These are phyloP conservation scores for Plecturocebus donacophilus DNA, from an alignment of 2,113 vertebrate species.

Conservation along the genomic window DNA sequence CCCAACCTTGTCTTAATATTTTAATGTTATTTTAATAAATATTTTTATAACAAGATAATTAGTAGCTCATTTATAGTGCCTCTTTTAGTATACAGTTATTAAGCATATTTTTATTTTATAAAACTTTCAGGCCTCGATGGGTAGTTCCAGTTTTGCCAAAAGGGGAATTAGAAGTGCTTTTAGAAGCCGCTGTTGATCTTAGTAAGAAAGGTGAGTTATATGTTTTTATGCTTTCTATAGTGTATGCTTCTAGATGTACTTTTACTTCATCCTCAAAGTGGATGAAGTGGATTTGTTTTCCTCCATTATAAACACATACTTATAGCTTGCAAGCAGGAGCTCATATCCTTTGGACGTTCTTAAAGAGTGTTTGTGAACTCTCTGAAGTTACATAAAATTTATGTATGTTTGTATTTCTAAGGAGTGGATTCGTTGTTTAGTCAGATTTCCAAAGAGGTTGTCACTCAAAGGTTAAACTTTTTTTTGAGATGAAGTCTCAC, in stretches of 20 bases:
- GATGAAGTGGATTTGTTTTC: not conserved
- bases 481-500: not conserved
- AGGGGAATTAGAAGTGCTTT: constrained; percentile 99
- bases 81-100: constrained; percentile 13
- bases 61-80: constrained; percentile 36
- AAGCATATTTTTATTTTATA: constrained; percentile 62
- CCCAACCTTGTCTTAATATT: not conserved
- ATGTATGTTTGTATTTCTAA: not conserved
- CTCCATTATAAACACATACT: not conserved
- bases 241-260: not conserved
- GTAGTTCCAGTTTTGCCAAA: constrained; percentile 99
- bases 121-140: constrained; percentile 94
- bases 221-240: not conserved
- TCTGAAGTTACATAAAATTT: not conserved
- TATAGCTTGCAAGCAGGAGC: not conserved
- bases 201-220: constrained; percentile 96
- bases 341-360: not conserved
- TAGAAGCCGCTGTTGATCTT: constrained; percentile 99
- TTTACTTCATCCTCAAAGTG: not conserved
- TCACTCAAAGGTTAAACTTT: not conserved
- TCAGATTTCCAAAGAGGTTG: not conserved
- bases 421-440: not conserved
- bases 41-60: constrained; percentile 37
- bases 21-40: not conserved
- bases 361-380: constrained; percentile 4